Evolutionary conservation across 2,113 vertebrate genomes (phyloP).

Genomic region (Hymenochirus boettgeri): DNA sequence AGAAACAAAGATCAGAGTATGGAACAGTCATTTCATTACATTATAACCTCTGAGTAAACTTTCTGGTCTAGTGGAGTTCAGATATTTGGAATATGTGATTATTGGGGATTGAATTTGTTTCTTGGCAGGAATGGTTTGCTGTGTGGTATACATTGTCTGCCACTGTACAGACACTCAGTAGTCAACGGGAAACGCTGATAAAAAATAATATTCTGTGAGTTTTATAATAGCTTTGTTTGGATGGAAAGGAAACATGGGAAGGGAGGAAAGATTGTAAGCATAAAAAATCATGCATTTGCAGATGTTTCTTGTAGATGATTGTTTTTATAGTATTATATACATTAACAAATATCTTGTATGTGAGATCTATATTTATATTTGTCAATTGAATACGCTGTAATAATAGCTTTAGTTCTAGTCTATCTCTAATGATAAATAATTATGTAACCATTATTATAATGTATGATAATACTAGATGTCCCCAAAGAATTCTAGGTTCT

Average conservation of each 20-base stretch:
- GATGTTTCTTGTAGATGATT: too few relatives aligned
- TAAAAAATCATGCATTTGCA: conserved; percentile 17
- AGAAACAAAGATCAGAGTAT: conserved; percentile 1
- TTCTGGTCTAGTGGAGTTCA: conserved; percentile 54
- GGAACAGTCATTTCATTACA: conserved; percentile 44
- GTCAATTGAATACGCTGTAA: too few relatives aligned
- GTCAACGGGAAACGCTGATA: neutral
- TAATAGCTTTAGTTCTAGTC: too few relatives aligned
- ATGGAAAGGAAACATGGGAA: conserved; percentile 10
- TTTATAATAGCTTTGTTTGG: conserved; percentile 2
- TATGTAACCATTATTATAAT: too few relatives aligned
- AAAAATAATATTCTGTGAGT: conserved; percentile 43
- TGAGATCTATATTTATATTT: too few relatives aligned
- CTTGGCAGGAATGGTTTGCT: conserved; percentile 47
- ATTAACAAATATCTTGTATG: too few relatives aligned
- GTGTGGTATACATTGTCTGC: conserved; percentile 21
- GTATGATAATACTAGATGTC: too few relatives aligned
- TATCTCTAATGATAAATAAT: too few relatives aligned
- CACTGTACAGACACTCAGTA: conserved; percentile 29
- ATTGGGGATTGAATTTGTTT: conserved; percentile 49
- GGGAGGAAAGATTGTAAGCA: neutral
- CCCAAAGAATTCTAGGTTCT: too few relatives aligned
- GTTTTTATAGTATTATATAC: too few relatives aligned
- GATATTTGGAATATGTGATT: conserved; percentile 60
- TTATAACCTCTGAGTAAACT: conserved; percentile 49